These are phyloP conservation scores for Oxygymnocypris stewartii DNA, from an alignment of 2,113 vertebrate genomes.

Conservation along the genomic window DNA sequence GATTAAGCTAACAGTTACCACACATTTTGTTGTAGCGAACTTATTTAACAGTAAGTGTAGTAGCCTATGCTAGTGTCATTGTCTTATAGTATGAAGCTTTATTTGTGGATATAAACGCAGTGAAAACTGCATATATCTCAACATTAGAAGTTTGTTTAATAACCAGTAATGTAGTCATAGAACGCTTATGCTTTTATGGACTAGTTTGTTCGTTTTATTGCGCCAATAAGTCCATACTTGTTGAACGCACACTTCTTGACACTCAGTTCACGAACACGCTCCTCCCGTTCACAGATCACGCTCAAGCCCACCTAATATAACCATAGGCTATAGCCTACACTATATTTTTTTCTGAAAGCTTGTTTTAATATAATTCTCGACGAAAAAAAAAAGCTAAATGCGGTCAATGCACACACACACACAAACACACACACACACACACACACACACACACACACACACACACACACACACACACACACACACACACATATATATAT, in stretches of 20 bases:
- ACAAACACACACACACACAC: too few relatives aligned
- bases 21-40: not conserved
- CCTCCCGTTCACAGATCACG: slow-evolving; percentile 33
- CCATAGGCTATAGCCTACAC: too few relatives aligned
- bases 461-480: too few relatives aligned
- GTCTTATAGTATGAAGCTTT: not conserved
- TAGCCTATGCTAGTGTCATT: too few relatives aligned
- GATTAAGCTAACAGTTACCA: not conserved
- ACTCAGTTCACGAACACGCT: slow-evolving; percentile 19
- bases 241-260: slow-evolving; percentile 13
- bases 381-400: too few relatives aligned
- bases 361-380: not conserved
- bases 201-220: slow-evolving; percentile 49
- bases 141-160: not conserved
- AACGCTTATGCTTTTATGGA: slow-evolving; percentile 50
- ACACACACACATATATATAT: too few relatives aligned
- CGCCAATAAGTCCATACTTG: slow-evolving; percentile 35
- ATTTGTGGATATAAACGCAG: not conserved
- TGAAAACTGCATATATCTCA: not conserved
- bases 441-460: too few relatives aligned
- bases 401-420: too few relatives aligned
- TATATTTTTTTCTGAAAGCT: not conserved
- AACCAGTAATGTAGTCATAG: not conserved
- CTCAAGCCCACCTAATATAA: not conserved
- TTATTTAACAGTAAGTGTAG: not conserved